Evolutionary conservation across 2,888 invertebrate genomes (phyloP), one percentile per base, ranked within the genome.

Genomic region (Hesperia comma): DNA sequence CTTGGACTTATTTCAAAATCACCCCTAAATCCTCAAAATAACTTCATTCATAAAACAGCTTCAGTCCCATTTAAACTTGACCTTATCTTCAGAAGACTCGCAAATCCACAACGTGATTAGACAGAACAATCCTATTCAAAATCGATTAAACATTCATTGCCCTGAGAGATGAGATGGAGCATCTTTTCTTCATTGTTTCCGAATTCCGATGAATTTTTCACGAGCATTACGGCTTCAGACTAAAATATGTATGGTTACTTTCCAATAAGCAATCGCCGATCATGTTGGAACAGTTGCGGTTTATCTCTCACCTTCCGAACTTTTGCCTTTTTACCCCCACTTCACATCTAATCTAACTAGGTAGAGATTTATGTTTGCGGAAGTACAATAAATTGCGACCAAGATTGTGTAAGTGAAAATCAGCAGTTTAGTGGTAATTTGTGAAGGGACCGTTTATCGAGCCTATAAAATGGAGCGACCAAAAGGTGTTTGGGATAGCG

Each of bases 291-390:
- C 17, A 53, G 14, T 37, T 51, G n/a, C n/a, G 49, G 26, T 43
- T 63, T 55, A 55, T 46, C 62, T 54, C 62, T 26, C 53, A 58
- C 56, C 60, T 58, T 26, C 41, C n/a, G 32, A 61, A 61, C 54
- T 46, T 60, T 55, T 19, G 51, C 62, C 21, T 53, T 41, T 19
- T 53, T 21, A 51, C 57, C 33, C 19, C 61, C 17, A 49, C 46
- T n/a, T 56, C 15, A 33, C 26, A 15, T 55, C 55, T 46, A 46
- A 15, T 55, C 55, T 46, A 46, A 49, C 19, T 5, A 63, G 63
- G 67, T 49, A 46, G 32, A 51, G 60, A 73, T 73, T 71, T 71
- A 74, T 71, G 66, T 60, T 68, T 61, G 61, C 51, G 67, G 61
- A 67, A 61, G 53, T 14, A 57, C 67, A 60, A 71, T 71, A 68